Base-by-base conservation (phyloP, 2,888 invertebrate genomes). In the Acanthacorydalis orientalis region DNA sequence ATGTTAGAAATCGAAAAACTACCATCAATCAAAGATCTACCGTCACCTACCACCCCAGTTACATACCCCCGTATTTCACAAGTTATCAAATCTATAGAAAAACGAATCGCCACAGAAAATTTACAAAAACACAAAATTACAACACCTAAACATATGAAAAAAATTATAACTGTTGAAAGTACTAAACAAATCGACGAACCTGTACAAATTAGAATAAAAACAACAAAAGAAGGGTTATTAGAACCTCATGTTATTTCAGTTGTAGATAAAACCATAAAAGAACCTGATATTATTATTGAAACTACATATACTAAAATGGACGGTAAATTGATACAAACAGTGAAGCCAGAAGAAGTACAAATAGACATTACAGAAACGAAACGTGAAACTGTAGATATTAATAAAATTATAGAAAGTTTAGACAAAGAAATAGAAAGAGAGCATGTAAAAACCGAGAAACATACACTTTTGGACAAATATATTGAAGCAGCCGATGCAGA, bases 11-110 rank as follows among this genome's bases (percentile, higher is more conserved):
- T 23, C 23, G 23, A 23, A 23, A 23, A 23, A 23, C 6, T 23
- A 23, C 23, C 23, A 23, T 23, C 11, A 6, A 14, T 35, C 11
- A 14, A 15, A 14, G 44, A 51, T 39, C 43, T 41, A 38, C 42
- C 33, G 44, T 43, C 44, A 46, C 31, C 38, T 7, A 48, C 53
- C 41, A 45, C 49, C 9, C 51, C 48, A 12, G 55, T 54, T 40
- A 52, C 53, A 31, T 57, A 56, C 43, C 59, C 60, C 12, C 57
- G 57, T 38, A 60, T 63, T 44, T 60, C 61, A 15, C 56, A 61
- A 51, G 61, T 61, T 9, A 63, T 63, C 14, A 55, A 56, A 51
- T 55, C 55, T 34, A 59, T 63, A 42, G 63, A 63, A 54, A 57
- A 59, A 49, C 51, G 59, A 50, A 60, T 61, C 31, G 57, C 58